Base-by-base conservation (phyloP, 64 coral and sea anemone species). In the Montipora capricornis region DNA sequence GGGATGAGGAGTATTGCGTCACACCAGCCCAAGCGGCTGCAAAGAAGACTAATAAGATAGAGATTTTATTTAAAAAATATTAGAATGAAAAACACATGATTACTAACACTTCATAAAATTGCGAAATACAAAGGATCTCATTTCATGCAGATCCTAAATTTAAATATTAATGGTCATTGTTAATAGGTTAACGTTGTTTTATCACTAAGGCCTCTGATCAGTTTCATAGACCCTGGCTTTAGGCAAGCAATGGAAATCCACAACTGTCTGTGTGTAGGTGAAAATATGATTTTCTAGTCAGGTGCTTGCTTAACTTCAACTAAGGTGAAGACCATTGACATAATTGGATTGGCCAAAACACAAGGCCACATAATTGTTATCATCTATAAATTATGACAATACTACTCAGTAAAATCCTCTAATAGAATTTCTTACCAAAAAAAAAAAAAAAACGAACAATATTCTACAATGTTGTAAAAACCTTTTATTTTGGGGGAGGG, bases 221-320 rank as follows among this genome's bases (percentile, higher is more conserved):
- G 73, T 75, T 75, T 75, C 37, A 75, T 22, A 24, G 73, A 0
- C 73, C 73, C 73, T 75, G 73, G 73, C 20, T 75, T 75, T 75
- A 22, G 73, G 73, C 73, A 75, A 24, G 73, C 73, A 75, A 75
- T 75, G 73, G 73, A 75, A 75, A 75, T 75, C 73, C 73, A 75
- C 73, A 44, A 75, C 73, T 75, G 73, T 75, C 29, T 37, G 29
- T 37, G 73, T 75, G 73, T 75, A 75, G 73, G 73, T 29, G 73
- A 75, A 75, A 75, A 75, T 75, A 75, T 11, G 73, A 75, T 26
- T 75, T 75, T 75, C 73, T 75, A 75, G 73, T 78, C 29, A 49
- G 46, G 75, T 78, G 75, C 44, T 78, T 78, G 75, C 75, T 78
- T 78, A 78, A 78, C 75, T 78, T 78, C 75, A 78, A 78, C 44